Conservation (phyloP, 1,140 invertebrate genomes). For the Neodiprion pinetum region DNA sequence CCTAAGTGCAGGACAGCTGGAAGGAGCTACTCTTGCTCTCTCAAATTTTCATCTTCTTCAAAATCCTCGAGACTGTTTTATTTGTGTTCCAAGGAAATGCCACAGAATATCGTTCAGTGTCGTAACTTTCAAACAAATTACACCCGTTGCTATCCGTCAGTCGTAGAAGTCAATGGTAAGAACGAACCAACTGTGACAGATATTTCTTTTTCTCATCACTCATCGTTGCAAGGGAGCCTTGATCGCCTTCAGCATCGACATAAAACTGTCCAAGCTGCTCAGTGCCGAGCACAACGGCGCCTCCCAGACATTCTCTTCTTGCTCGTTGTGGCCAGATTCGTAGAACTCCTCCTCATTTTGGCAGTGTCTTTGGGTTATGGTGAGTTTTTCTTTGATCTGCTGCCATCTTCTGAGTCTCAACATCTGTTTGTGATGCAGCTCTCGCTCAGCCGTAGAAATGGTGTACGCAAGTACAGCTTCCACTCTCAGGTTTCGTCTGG, state of each 20-base stretch:
- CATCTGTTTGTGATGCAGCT: constrained; percentile 55
- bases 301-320: constrained; percentile 33
- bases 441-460: constrained; percentile 50
- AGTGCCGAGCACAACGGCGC: constrained; percentile 42
- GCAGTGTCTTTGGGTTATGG: constrained; percentile 25
- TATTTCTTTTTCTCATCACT: constrained; percentile 19
- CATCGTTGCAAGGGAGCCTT: constrained; percentile 46
- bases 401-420: constrained; percentile 54
- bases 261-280: constrained; percentile 47
- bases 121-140: too few species aligned
- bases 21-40: background rate
- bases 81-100: too few species aligned
- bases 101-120: too few species aligned
- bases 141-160: too few species aligned
- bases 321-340: background rate
- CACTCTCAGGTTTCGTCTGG: constrained; percentile 54
- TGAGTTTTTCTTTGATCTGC: constrained; percentile 44
- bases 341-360: constrained; percentile 5
- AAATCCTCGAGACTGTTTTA: too few species aligned
- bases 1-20: background rate
- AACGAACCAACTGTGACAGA: too few species aligned
- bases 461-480: constrained; percentile 57
- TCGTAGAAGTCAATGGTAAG: too few species aligned
- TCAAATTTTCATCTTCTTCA: background rate
- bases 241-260: constrained; percentile 43